phyloP scores from a whole-genome alignment of 30 jellyfish, hydroid and myxozoan species.

The Phacellophora camtschatica region DNA sequence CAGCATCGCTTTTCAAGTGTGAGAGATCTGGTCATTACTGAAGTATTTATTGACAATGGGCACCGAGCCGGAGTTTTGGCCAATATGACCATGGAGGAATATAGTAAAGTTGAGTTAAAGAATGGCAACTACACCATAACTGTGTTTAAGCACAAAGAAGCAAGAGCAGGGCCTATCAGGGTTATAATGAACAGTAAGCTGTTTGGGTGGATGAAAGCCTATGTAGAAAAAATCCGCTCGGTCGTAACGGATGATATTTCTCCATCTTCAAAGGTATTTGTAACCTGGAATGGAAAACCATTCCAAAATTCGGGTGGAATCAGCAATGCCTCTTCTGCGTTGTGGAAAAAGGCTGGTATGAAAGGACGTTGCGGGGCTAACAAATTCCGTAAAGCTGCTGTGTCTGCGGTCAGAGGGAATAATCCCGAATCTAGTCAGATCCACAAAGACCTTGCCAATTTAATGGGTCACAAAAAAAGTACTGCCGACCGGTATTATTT shows the following conservation, averaged over 20 bases:
- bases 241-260: neutral
- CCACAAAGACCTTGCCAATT: constrained; percentile 38
- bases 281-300: constrained; percentile 35
- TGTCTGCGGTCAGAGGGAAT: constrained; percentile 2
- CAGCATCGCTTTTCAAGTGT: constrained; percentile 32
- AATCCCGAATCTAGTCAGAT: neutral
- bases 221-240: constrained; percentile 7
- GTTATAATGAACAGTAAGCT: constrained; percentile 6
- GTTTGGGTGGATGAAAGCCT: constrained; percentile 29
- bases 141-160: constrained; percentile 37
- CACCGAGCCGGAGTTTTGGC: constrained; percentile 44
- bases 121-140: neutral
- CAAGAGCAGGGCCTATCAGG: constrained; percentile 39
- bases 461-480: constrained; percentile 45
- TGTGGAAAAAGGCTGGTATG: constrained; percentile 41
- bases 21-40: constrained; percentile 21
- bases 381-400: constrained; percentile 33
- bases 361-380: constrained; percentile 46
- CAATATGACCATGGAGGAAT: constrained; percentile 34
- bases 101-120: neutral
- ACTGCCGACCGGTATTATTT: constrained; percentile 31
- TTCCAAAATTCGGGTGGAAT: constrained; percentile 16
- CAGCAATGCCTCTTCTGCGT: constrained; percentile 10
- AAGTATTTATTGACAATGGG: constrained; percentile 17
- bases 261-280: neutral